These are phyloP conservation scores for Craterocephalus amniculus DNA, from an alignment of 2,797 vertebrate species.

Conservation along the genomic window DNA sequence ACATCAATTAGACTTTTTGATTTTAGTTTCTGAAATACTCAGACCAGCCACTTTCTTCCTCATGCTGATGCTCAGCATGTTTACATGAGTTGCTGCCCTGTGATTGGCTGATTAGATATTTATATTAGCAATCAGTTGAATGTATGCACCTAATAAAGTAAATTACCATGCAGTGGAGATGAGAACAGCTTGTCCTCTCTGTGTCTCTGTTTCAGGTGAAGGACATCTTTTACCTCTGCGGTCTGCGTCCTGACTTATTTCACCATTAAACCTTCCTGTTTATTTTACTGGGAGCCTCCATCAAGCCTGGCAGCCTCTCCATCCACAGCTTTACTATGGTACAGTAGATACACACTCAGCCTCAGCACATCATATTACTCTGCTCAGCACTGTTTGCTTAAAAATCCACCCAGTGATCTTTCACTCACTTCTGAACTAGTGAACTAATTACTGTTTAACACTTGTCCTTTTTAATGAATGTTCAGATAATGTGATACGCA, in stretches of 20 bases:
- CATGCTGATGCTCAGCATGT: too few relatives aligned
- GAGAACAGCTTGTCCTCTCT: background rate
- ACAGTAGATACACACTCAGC: slow-evolving; percentile 14
- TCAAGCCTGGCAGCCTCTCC: slow-evolving; percentile 15
- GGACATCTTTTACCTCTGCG: background rate
- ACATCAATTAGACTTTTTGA: too few relatives aligned
- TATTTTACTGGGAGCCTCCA: background rate
- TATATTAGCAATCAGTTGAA: too few relatives aligned
- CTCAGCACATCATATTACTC: background rate
- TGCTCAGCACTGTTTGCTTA: background rate
- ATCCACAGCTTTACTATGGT: slow-evolving; percentile 57
- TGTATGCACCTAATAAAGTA: too few relatives aligned
- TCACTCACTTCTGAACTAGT: too few relatives aligned
- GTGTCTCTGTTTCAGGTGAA: slow-evolving; percentile 30
- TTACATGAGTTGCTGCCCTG: too few relatives aligned
- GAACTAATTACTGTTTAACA: background rate
- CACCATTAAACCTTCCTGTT: background rate
- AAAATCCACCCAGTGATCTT: too few relatives aligned
- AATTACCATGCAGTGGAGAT: background rate
- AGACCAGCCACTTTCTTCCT: too few relatives aligned
- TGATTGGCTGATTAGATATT: too few relatives aligned
- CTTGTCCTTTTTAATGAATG: background rate
- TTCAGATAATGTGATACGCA: too few relatives aligned
- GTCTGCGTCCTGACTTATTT: slow-evolving; percentile 15
- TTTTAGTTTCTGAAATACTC: too few relatives aligned